A percentile compares a stretch with the other conserved stretches of the same genome.
Evolutionary conservation across 2,888 invertebrate species (phyloP).

Genomic region (Macrosiphum euphorbiae): DNA sequence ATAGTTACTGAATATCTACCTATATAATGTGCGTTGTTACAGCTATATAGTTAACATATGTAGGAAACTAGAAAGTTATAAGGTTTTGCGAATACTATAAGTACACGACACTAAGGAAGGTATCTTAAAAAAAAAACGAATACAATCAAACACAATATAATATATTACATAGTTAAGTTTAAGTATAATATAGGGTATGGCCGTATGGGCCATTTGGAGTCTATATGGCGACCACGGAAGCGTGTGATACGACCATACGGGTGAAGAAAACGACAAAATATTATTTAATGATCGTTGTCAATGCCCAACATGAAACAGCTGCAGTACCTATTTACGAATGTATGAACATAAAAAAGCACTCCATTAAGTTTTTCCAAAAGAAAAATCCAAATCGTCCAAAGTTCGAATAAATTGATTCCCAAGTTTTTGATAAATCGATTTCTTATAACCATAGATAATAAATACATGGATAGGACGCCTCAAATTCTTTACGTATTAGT

Average conservation of each 20-base stretch:
- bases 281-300: neutral
- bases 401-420: neutral
- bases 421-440: neutral
- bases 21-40: neutral
- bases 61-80: neutral
- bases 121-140: neutral
- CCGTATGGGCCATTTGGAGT: neutral
- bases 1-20: neutral
- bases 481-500: too few relatives aligned
- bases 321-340: neutral
- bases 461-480: too few relatives aligned
- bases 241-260: neutral
- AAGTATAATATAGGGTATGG: neutral
- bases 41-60: neutral
- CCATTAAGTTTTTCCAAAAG: neutral
- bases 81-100: neutral
- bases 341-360: neutral
- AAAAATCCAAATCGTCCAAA: neutral
- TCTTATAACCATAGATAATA: too few relatives aligned
- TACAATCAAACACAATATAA: neutral
- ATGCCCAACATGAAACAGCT: neutral
- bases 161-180: neutral
- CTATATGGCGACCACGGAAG: neutral
- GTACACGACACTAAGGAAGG: neutral
- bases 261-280: neutral